Evolutionary conservation across 2,888 invertebrate species (phyloP).

Genomic region (Agonopterix alstromeriana): DNA sequence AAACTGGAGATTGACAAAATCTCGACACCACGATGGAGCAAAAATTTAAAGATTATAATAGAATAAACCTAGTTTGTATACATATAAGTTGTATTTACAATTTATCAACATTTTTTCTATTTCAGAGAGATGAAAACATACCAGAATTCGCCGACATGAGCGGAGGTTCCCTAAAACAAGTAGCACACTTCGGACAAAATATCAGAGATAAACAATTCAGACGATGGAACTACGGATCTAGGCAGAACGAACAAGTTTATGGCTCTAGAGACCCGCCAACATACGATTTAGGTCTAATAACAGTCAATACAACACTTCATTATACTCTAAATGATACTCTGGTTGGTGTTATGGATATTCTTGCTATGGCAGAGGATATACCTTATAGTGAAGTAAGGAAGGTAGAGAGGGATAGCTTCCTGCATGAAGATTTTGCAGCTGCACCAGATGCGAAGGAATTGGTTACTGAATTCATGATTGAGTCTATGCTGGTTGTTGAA

Average conservation of each 20-base stretch:
- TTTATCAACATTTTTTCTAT: too few species aligned
- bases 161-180: slow-evolving; percentile 49
- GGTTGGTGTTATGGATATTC: slow-evolving; percentile 41
- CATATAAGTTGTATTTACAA: too few species aligned
- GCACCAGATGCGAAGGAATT: slow-evolving; percentile 39
- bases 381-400: slow-evolving; percentile 35
- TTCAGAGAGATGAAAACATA: too few species aligned
- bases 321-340: slow-evolving; percentile 40
- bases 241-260: slow-evolving; percentile 31
- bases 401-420: slow-evolving; percentile 37
- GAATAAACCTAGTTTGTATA: too few species aligned
- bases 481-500: slow-evolving; percentile 15
- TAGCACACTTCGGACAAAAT: slow-evolving; percentile 57
- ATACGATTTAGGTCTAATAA: slow-evolving; percentile 40
- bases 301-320: slow-evolving; percentile 40
- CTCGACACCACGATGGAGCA: too few species aligned
- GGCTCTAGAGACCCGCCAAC: slow-evolving; percentile 32
- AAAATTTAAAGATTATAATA: too few species aligned
- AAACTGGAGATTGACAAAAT: too few species aligned
- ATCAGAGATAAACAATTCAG: slow-evolving; percentile 43
- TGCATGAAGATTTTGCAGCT: slow-evolving; percentile 36
- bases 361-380: slow-evolving; percentile 43
- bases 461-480: slow-evolving; percentile 43
- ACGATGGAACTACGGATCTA: slow-evolving; percentile 35
- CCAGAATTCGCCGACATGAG: not conserved